Evolutionary conservation across 2,797 vertebrate species (phyloP), one percentile per base, ranked within the genome.

Genomic region (Rhinella marina): DNA sequence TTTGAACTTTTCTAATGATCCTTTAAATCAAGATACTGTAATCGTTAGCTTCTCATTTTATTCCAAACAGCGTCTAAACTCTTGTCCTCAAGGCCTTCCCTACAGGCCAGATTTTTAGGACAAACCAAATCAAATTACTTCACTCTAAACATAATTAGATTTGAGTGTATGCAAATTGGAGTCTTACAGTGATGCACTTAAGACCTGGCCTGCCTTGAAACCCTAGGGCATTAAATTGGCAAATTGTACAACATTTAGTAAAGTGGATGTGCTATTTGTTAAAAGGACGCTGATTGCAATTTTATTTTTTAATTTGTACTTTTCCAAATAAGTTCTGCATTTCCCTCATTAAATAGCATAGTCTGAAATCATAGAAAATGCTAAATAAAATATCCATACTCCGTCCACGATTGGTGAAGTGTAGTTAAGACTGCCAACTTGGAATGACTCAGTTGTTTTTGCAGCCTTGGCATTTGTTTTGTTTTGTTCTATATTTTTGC

Each of bases 41-140:
- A 86, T 79, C 62, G 27, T 83, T 84, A 84, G 41, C 19, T 70
- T 78, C 16, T 72, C 62, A 32, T 77, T 79, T 48, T 70, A 89
- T 86, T 83, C 82, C 25, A 25, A 83, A 86, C 32, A 79, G 73
- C 50, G 48, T 86, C 68, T 89, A 66, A 84, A 86, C 81, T 41
- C 75, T 62, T 80, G 75, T 80, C 85, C 88, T 87, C 64, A 87
- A 86, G 73, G 81, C 64, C 64, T 84, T 41, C 80, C 84, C 80
- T 62, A 72, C 61, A 86, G 88, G 84, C 72, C 61, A 32, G 75
- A 82, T 86, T 89, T 88, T 86, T 87, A 87, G 88, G 85, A 80
- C 85, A 79, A 77, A 89, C 88, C 85, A 83, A 78, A 86, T 82
- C 81, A 89, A 89, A 89, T 89, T 89, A 89, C 81, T 89, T 89